Conservation (phyloP, 2,888 invertebrate species). For the Deilephila elpenor region DNA sequence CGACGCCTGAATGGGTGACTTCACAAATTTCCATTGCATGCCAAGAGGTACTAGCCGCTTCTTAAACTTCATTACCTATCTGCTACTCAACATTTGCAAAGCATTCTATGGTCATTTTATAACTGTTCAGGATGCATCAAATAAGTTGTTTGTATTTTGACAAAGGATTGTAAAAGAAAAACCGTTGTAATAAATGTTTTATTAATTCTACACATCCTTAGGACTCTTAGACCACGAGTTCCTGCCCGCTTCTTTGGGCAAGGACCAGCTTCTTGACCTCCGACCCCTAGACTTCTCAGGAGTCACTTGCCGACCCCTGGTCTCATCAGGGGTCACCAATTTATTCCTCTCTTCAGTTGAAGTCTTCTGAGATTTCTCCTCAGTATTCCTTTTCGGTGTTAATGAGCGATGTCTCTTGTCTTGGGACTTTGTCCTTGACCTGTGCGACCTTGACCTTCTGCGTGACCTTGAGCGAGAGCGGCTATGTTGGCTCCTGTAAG, state of each 20-base stretch:
- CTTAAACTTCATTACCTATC: too few relatives aligned
- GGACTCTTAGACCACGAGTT: conserved; percentile 85
- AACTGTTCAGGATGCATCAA: too few relatives aligned
- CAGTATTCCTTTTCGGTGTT: background rate
- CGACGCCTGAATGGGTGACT: too few relatives aligned
- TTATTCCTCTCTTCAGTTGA: conserved; percentile 44
- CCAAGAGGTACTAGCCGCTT: too few relatives aligned
- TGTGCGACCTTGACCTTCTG: conserved; percentile 56
- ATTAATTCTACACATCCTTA: conserved; percentile 46
- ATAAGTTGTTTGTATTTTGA: background rate
- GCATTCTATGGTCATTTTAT: too few relatives aligned
- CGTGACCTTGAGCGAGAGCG: conserved; percentile 66
- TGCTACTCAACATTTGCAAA: too few relatives aligned
- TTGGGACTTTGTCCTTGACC: conserved; percentile 53
- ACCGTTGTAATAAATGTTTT: conserved; percentile 6
- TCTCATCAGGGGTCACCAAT: conserved; percentile 33
- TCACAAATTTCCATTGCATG: too few relatives aligned
- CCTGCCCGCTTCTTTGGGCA: conserved; percentile 79
- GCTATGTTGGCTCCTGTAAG: conserved; percentile 63
- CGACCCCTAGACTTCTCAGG: conserved; percentile 37
- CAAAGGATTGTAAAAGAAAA: conserved; percentile 1
- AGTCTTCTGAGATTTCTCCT: background rate
- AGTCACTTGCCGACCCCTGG: conserved; percentile 41
- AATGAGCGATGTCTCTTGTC: conserved; percentile 33
- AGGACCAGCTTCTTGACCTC: conserved; percentile 86